Conservation (phyloP, 2,888 invertebrate genomes). For the Ichneumoninae sp. region DNA sequence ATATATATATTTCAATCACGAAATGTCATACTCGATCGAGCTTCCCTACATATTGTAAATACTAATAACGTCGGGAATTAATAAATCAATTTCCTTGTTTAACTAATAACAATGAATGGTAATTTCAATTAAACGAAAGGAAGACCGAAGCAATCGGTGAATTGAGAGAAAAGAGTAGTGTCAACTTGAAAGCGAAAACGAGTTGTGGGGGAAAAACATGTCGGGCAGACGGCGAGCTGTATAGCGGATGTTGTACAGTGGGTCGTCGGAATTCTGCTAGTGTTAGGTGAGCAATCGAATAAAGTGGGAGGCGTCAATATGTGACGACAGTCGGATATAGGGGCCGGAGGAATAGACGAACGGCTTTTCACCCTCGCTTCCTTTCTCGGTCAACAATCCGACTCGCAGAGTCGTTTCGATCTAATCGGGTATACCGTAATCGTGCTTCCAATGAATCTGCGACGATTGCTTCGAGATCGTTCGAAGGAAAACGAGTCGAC, state of each 20-base stretch:
- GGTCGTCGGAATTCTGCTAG: constrained; percentile 60
- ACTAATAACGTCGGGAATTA: not conserved
- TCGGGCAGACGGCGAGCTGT: constrained; percentile 62
- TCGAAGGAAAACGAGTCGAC: not conserved
- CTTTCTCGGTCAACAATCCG: constrained; percentile 21
- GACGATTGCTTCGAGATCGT: constrained; percentile 47
- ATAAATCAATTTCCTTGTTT: not conserved
- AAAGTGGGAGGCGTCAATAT: constrained; percentile 80
- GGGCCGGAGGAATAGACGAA: constrained; percentile 62
- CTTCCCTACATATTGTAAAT: not conserved
- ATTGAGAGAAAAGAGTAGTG: constrained; percentile 21
- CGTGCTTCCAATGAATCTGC: constrained; percentile 35
- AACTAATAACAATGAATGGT: not conserved
- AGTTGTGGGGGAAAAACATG: constrained; percentile 82
- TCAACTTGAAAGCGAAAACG: constrained; percentile 77
- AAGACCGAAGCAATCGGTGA: not conserved
- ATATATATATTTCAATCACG: constrained; percentile 15
- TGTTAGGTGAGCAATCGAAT: constrained; percentile 80
- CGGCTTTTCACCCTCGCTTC: constrained; percentile 45
- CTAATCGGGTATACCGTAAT: constrained; percentile 68
- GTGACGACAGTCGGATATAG: constrained; percentile 77
- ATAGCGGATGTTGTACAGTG: constrained; percentile 48
- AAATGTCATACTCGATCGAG: constrained; percentile 8
- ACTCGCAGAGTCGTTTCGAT: constrained; percentile 64
- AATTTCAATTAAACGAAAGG: not conserved